phyloP scores from a whole-genome alignment of 2,113 vertebrate species.

The Prionailurus viverrinus region DNA sequence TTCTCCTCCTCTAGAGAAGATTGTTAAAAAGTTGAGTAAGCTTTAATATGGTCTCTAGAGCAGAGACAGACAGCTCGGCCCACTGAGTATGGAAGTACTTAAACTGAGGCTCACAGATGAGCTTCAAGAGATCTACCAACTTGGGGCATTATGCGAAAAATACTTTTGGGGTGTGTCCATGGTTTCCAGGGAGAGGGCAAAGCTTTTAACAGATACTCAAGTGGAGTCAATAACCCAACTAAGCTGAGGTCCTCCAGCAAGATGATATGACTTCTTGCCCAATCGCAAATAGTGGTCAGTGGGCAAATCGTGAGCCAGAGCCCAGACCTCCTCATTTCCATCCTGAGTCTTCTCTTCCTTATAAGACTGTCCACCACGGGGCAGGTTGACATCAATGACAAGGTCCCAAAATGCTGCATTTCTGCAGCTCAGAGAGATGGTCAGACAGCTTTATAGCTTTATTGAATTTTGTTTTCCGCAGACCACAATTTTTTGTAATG shows the following conservation, averaged over 20 bases:
- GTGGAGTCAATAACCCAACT: neutral
- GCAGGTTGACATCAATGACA: conserved; percentile 49
- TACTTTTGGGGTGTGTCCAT: neutral
- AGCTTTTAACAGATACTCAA: neutral
- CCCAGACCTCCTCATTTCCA: neutral
- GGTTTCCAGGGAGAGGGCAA: neutral
- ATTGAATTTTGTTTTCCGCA: conserved; percentile 62
- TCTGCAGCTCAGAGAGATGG: conserved; percentile 62
- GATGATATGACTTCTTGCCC: neutral
- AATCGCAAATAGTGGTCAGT: neutral
- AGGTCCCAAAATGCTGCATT: neutral
- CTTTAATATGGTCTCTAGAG: neutral
- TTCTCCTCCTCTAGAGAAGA: too few species aligned
- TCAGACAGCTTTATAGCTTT: conserved; percentile 69
- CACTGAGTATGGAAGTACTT: neutral
- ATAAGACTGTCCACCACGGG: neutral
- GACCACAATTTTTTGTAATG: conserved; percentile 40
- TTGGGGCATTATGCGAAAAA: neutral
- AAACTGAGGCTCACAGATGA: neutral
- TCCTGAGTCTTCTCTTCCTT: neutral
- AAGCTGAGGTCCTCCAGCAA: neutral
- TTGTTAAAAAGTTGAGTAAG: neutral
- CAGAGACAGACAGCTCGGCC: neutral
- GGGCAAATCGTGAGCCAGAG: neutral
- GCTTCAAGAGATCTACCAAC: neutral